Evolutionary conservation across 2,113 vertebrate species (phyloP).

Genomic region (Daphoenositta chrysoptera): DNA sequence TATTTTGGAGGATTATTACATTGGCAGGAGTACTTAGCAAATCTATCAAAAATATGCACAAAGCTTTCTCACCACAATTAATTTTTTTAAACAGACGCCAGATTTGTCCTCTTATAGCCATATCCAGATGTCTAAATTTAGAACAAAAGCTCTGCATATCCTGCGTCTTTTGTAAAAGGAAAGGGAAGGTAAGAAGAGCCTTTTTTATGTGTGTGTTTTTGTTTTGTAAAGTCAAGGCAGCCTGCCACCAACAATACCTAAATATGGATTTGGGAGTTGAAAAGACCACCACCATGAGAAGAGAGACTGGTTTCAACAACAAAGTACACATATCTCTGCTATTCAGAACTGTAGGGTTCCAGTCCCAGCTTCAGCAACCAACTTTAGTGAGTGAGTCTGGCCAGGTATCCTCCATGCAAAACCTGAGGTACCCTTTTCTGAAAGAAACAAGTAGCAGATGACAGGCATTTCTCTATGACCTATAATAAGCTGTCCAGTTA

Average conservation of each 20-base stretch:
- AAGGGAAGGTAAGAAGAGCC: background rate
- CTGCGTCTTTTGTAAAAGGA: background rate
- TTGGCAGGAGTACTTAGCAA: background rate
- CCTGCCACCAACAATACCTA: background rate
- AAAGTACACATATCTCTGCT: background rate
- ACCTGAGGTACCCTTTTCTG: background rate
- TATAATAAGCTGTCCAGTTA: background rate
- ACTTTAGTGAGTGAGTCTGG: background rate
- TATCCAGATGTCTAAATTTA: background rate
- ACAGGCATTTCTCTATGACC: background rate
- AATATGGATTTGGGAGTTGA: background rate
- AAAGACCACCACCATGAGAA: background rate
- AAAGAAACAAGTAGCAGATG: background rate
- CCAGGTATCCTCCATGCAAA: background rate
- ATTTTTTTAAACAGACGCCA: background rate
- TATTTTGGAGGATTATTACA: background rate
- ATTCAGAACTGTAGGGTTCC: background rate
- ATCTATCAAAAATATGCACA: background rate
- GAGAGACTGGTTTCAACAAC: background rate
- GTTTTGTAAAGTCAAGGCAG: background rate
- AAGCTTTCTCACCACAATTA: background rate
- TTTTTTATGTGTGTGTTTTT: background rate
- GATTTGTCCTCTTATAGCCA: background rate
- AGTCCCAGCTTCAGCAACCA: background rate
- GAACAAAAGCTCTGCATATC: background rate